Evolutionary conservation across 1,140 invertebrate genomes (phyloP).

Genomic region (Melanaphis sacchari): DNA sequence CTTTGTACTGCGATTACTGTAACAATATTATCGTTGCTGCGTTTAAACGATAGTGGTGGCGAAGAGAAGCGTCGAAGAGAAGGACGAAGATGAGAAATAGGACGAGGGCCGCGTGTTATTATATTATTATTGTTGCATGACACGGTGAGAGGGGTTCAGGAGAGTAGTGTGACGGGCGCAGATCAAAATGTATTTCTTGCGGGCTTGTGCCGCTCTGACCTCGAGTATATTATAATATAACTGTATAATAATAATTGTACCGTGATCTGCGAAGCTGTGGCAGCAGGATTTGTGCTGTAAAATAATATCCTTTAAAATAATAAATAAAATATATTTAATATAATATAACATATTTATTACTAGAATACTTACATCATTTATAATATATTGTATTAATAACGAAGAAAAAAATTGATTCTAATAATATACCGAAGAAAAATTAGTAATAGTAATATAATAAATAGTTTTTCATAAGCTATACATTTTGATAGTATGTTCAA

Average conservation of each 20-base stretch:
- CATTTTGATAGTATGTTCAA: neutral
- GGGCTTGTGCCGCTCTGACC: neutral
- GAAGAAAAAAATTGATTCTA: neutral
- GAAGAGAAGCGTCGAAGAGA: neutral
- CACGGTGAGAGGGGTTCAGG: neutral
- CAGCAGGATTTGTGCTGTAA: neutral
- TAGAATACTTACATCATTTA: neutral
- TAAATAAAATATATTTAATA: neutral
- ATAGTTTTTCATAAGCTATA: neutral
- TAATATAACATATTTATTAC: neutral
- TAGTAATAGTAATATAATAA: neutral
- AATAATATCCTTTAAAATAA: neutral
- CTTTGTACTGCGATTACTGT: constrained; percentile 26
- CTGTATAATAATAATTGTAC: neutral
- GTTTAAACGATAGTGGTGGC: constrained; percentile 30
- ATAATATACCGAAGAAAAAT: neutral
- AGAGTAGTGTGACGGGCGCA: neutral
- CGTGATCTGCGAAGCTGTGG: neutral
- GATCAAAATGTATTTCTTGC: constrained; percentile 22
- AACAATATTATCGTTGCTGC: constrained; percentile 45
- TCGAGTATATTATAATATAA: neutral
- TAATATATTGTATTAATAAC: neutral
- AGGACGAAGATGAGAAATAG: constrained; percentile 9
- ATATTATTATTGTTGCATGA: constrained; percentile 28
- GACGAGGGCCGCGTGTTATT: constrained; percentile 19